phyloP scores from a whole-genome alignment of 2,797 vertebrate genomes.

The Crypturellus tataupa region DNA sequence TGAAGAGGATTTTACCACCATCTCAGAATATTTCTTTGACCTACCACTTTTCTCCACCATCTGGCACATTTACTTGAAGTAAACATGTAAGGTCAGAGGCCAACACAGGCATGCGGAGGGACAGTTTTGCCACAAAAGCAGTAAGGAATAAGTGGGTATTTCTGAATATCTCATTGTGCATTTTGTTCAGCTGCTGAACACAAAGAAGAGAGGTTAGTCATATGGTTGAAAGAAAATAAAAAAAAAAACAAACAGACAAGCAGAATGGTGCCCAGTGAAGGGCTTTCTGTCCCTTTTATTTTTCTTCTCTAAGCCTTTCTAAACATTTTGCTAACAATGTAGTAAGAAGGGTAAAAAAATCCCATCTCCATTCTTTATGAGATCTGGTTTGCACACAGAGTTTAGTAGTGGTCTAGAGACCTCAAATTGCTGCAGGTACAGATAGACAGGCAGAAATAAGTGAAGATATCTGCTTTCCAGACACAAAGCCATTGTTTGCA shows the following conservation, averaged over 20 bases:
- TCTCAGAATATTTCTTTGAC: constrained; percentile 77
- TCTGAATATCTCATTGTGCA: constrained; percentile 58
- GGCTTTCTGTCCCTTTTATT: constrained; percentile 18
- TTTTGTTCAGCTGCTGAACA: constrained; percentile 68
- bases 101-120: constrained; percentile 81
- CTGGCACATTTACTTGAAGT: constrained; percentile 86
- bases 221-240: constrained; percentile 63
- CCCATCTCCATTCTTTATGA: constrained; percentile 1
- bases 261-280: neutral
- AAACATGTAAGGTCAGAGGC: constrained; percentile 82
- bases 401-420: constrained; percentile 19
- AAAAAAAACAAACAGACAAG: constrained; percentile 28
- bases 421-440: constrained; percentile 41
- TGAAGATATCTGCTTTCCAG: neutral
- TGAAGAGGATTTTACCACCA: constrained; percentile 77
- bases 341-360: constrained; percentile 44
- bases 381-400: constrained; percentile 60
- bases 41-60: constrained; percentile 82
- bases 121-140: constrained; percentile 78
- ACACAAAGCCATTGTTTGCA: constrained; percentile 50
- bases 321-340: constrained; percentile 46
- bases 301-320: constrained; percentile 31
- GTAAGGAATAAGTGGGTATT: constrained; percentile 65
- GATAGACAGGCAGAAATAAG: neutral
- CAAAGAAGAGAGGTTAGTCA: constrained; percentile 62